Conservation (phyloP, 1,140 invertebrate species). For the Neodiprion lecontei region DNA sequence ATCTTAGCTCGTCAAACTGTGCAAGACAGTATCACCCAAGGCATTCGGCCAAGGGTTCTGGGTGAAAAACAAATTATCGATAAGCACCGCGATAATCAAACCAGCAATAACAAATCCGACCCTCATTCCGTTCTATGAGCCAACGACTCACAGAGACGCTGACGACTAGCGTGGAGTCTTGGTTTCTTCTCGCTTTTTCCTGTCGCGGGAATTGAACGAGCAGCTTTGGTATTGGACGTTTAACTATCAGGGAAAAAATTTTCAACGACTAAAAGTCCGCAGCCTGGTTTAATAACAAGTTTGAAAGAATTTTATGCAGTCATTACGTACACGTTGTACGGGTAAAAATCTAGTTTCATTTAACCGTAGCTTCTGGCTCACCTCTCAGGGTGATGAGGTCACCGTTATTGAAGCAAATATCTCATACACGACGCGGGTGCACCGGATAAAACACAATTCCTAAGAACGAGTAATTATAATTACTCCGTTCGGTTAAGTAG, state of each 20-base stretch:
- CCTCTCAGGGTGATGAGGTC: too few species aligned
- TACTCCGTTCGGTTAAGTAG: too few species aligned
- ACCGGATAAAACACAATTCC: too few species aligned
- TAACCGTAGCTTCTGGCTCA: not conserved
- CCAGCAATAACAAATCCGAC: not conserved
- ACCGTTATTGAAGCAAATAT: too few species aligned
- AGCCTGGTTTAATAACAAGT: not conserved
- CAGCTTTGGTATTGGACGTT: not conserved
- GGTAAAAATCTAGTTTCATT: not conserved
- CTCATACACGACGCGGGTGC: too few species aligned
- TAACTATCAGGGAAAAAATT: not conserved
- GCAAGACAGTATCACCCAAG: too few species aligned
- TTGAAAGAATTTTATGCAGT: not conserved
- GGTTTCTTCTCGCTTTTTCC: constrained; percentile 4
- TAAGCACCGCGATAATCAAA: too few species aligned
- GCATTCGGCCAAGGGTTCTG: too few species aligned
- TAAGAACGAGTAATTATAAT: too few species aligned
- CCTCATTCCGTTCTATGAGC: not conserved
- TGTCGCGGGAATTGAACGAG: not conserved
- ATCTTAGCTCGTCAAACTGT: too few species aligned
- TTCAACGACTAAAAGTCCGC: not conserved
- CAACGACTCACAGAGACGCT: too few species aligned
- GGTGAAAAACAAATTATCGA: too few species aligned
- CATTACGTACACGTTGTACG: not conserved
- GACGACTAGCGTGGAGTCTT: not conserved